Evolutionary conservation across 2,888 invertebrate genomes (phyloP).

Genomic region (Carabus problematicus): DNA sequence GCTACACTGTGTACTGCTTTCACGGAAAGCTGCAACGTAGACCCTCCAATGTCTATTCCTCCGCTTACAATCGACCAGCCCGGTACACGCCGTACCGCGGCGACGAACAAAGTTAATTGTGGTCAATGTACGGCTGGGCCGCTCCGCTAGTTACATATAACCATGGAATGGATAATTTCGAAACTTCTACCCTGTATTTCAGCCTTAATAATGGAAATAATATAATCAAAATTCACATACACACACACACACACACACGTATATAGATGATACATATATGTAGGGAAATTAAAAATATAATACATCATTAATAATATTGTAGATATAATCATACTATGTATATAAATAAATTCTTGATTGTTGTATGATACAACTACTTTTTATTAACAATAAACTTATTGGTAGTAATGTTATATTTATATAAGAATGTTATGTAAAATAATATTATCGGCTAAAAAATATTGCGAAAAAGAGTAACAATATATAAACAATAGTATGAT

Average conservation of each 20-base stretch:
- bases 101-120: constrained; percentile 56
- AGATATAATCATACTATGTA: no score
- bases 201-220: constrained; percentile 62
- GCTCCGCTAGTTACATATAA: constrained; percentile 60
- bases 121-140: constrained; percentile 51
- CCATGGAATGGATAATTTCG: constrained; percentile 63
- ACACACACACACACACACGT: constrained; percentile 41
- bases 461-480: no score
- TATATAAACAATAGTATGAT: no score
- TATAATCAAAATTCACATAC: constrained; percentile 60
- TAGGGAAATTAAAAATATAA: no score
- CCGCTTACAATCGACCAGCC: constrained; percentile 56
- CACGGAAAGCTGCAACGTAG: constrained; percentile 61
- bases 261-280: constrained; percentile 26
- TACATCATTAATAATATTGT: no score
- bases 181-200: constrained; percentile 62
- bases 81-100: constrained; percentile 47
- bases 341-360: no score
- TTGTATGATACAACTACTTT: no score
- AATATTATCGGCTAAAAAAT: no score
- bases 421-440: no score
- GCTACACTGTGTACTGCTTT: constrained; percentile 60
- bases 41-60: constrained; percentile 61
- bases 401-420: no score
- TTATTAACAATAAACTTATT: no score